These are phyloP conservation scores for Spatulosminthurus flaviceps DNA, from an alignment of 2,888 invertebrate species.

Conservation along the genomic window DNA sequence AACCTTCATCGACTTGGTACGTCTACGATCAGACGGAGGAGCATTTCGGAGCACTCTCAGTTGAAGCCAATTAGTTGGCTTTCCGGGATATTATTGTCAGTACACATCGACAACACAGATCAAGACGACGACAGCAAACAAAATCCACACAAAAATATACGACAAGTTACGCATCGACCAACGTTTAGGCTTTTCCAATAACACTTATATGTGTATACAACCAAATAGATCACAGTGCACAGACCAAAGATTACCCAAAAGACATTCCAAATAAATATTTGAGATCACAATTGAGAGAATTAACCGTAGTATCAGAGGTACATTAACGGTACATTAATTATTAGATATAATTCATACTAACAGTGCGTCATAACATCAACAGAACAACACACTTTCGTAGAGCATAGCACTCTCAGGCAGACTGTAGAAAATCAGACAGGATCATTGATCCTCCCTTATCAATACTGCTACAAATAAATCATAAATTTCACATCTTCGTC, in stretches of 20 bases:
- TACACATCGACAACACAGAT: slow-evolving; percentile 35
- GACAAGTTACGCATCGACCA: slow-evolving; percentile 8
- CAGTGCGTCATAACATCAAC: no score
- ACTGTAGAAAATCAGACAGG: no score
- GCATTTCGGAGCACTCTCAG: slow-evolving; percentile 85
- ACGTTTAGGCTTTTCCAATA: slow-evolving; percentile 4
- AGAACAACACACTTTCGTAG: no score
- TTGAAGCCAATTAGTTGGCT: slow-evolving; percentile 82
- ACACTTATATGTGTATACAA: background rate
- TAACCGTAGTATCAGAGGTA: no score
- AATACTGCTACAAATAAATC: no score
- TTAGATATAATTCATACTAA: no score
- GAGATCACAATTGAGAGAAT: background rate
- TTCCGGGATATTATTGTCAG: slow-evolving; percentile 55
- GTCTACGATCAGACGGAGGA: slow-evolving; percentile 84
- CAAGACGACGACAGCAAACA: slow-evolving; percentile 25
- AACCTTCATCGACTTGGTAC: slow-evolving; percentile 87
- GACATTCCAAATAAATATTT: background rate
- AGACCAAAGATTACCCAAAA: background rate
- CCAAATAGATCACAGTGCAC: background rate
- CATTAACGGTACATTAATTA: no score
- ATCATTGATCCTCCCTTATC: no score
- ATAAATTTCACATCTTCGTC: no score
- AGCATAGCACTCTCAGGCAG: no score
- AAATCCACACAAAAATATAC: slow-evolving; percentile 24